These are phyloP conservation scores for Pogonomyrmex barbatus DNA, from an alignment of 1,140 invertebrate species.

Conservation along the genomic window DNA sequence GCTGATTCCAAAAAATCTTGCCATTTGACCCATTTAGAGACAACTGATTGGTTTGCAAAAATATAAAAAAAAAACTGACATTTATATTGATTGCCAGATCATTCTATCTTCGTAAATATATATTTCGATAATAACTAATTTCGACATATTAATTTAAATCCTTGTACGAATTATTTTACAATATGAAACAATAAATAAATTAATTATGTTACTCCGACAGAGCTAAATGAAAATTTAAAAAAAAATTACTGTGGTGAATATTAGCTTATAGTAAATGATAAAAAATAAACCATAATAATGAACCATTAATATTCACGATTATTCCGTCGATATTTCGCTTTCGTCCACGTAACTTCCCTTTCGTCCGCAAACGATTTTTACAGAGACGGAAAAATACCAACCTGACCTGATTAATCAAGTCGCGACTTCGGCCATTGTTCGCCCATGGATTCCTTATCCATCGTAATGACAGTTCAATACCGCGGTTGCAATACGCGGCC, in stretches of 20 bases:
- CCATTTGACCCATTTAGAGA: background rate
- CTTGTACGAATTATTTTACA: background rate
- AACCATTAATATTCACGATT: background rate
- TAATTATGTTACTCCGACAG: background rate
- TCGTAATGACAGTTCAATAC: conserved; percentile 31
- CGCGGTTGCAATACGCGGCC: conserved; percentile 11
- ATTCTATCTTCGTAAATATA: background rate
- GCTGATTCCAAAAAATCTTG: background rate
- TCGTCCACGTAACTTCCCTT: background rate
- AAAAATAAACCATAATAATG: background rate
- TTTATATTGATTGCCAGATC: background rate
- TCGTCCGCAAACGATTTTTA: background rate
- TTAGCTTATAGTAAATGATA: background rate
- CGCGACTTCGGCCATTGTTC: conserved; percentile 17
- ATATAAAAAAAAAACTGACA: background rate
- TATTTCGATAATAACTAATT: background rate
- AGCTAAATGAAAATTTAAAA: background rate
- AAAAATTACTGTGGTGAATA: background rate
- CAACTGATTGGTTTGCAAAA: background rate
- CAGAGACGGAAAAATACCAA: background rate
- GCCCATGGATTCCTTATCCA: conserved; percentile 36
- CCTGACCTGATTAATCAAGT: conserved; percentile 39
- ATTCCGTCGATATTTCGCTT: background rate
- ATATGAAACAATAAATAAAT: background rate
- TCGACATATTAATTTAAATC: background rate